Base-by-base conservation (phyloP, 2,113 vertebrate species). In the Parotia lawesii region DNA sequence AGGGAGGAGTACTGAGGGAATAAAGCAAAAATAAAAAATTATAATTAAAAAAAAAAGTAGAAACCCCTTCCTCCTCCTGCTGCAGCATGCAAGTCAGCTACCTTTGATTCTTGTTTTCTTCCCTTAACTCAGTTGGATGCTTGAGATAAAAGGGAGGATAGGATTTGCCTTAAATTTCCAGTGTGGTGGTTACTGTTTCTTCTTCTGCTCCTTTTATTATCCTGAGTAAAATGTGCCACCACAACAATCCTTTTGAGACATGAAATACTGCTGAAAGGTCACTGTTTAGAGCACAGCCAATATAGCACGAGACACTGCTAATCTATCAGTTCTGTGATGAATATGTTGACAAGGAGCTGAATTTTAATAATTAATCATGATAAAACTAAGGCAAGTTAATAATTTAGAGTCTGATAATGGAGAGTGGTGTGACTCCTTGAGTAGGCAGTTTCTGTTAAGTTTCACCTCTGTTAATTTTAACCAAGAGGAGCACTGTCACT, bases 361-460 rank as follows among this genome's bases (percentile, higher is more conserved):
- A 96, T 96, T 96, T 97, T 97, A 97, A 97, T 97, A 96, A 97
- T 97, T 97, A 97, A 97, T 97, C 83, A 95, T 94, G 93, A 90
- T 95, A 96, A 96, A 97, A 95, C 92, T 97, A 97, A 96, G 75
- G 69, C 40, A 23, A 95, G 86, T 93, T 96, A 94, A 94, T 97
- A 96, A 96, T 96, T 97, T 91, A 95, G 88, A 92, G 31, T 31
- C 80, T 90, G 93, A 74, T 96, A 92, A 94, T 95, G 85, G 87
- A 96, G 91, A 97, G 67, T 96, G 85, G 75, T 90, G 85, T 29
- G 23, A 74, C 51, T 94, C 33, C 85, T 87, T 83, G 85, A 92
- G 95, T 48, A 67, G 66, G 71, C 86, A 44, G 64, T 95, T 97
- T 96, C 85, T 97, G 75, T 79, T 95, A 95, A 94, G 31, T 82